phyloP scores from a whole-genome alignment of 2,113 vertebrate species.

The Pygoscelis adeliae region DNA sequence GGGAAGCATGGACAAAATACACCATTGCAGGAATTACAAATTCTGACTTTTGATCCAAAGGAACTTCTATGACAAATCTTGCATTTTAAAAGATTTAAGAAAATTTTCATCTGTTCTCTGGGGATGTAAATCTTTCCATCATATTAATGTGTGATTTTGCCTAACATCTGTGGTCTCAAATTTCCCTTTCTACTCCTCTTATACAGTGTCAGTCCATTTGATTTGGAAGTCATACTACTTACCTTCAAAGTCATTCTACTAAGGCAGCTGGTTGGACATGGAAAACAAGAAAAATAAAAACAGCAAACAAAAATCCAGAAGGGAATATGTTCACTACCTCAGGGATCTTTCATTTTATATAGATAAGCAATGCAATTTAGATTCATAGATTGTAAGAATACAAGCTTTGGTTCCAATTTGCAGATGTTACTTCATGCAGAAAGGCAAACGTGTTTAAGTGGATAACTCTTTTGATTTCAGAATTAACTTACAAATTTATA shows the following conservation, averaged over 20 bases:
- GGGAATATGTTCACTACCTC: not conserved
- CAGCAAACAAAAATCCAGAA: not conserved
- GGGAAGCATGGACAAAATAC: not conserved
- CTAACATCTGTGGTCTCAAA: not conserved
- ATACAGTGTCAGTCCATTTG: not conserved
- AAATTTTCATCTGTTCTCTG: not conserved
- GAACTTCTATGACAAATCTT: not conserved
- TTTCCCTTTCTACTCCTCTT: not conserved
- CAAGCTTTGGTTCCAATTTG: not conserved
- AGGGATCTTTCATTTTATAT: not conserved
- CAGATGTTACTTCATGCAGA: not conserved
- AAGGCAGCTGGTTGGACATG: not conserved
- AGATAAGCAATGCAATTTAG: not conserved
- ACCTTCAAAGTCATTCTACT: not conserved
- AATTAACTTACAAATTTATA: not conserved
- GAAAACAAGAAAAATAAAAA: not conserved
- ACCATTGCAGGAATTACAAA: not conserved
- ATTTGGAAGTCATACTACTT: not conserved
- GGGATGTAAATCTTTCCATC: not conserved
- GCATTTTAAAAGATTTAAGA: not conserved
- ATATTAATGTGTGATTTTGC: not conserved
- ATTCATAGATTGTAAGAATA: not conserved
- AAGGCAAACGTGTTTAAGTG: not conserved
- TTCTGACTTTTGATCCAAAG: not conserved
- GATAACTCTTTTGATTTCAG: not conserved